Percentiles rank a stretch among this genome's conserved stretches.
Conservation (phyloP, 2,888 invertebrate species). For the Rhagium mordax region DNA sequence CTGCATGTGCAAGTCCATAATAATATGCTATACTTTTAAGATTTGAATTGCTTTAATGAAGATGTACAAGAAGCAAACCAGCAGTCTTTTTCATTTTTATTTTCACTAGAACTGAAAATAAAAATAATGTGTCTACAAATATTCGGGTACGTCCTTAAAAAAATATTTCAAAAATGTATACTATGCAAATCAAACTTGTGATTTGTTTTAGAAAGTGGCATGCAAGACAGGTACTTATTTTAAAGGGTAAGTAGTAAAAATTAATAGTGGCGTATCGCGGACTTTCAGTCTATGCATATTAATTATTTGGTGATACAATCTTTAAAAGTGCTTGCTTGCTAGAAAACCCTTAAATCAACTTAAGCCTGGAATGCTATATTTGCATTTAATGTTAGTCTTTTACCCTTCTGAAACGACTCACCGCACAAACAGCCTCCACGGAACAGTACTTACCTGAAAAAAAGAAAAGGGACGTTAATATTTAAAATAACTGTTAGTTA, state of each 20-base stretch:
- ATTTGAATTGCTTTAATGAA: no score
- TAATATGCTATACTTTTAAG: no score
- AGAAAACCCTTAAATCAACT: background rate
- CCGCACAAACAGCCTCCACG: background rate
- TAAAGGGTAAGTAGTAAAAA: conserved; percentile 4
- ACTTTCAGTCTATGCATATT: background rate
- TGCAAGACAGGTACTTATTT: background rate
- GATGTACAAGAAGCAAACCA: no score
- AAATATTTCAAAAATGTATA: conserved; percentile 6
- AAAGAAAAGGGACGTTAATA: conserved; percentile 8
- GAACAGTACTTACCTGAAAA: conserved; percentile 25
- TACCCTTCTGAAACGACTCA: background rate
- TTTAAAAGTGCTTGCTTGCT: background rate
- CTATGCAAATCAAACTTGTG: background rate
- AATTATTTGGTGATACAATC: background rate
- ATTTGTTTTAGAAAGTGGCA: conserved; percentile 8
- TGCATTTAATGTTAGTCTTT: no score
- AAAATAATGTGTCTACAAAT: no score
- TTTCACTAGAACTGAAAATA: no score
- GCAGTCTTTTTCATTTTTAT: no score
- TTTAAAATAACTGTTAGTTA: conserved; percentile 13
- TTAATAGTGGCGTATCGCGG: conserved; percentile 1
- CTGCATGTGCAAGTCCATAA: no score
- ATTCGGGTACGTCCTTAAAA: no score
- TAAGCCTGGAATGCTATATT: background rate